phyloP scores from a whole-genome alignment of 2,888 invertebrate species.

The Bugula neritina region DNA sequence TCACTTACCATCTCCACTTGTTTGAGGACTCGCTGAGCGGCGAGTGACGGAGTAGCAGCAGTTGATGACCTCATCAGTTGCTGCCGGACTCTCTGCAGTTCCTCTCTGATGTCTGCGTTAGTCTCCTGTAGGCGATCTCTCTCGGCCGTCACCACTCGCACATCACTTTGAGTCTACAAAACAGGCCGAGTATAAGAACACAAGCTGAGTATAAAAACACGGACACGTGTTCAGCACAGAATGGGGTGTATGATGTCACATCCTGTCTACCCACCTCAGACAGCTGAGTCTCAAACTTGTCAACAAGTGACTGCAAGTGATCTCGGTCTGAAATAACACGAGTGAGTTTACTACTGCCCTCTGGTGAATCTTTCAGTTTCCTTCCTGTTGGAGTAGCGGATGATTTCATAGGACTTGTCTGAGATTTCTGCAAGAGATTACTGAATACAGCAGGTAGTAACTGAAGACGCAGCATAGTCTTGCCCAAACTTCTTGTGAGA shows the following conservation, averaged over 20 bases:
- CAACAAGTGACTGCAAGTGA: conserved; percentile 49
- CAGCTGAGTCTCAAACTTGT: conserved; percentile 54
- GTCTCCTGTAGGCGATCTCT: conserved; percentile 44
- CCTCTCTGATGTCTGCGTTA: conserved; percentile 40
- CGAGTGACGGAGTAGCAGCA: conserved; percentile 50
- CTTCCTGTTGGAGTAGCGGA: not conserved
- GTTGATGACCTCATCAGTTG: conserved; percentile 47
- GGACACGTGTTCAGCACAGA: too few species aligned
- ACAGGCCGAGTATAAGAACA: not conserved
- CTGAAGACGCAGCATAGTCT: too few species aligned
- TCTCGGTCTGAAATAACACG: conserved; percentile 41
- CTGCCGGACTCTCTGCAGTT: conserved; percentile 45
- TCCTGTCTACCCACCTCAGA: conserved; percentile 42
- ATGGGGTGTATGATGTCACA: too few species aligned
- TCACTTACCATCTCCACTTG: conserved; percentile 43
- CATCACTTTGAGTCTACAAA: conserved; percentile 51
- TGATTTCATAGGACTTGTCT: not conserved
- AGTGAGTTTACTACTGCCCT: not conserved
- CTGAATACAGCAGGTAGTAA: too few species aligned
- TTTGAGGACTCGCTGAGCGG: conserved; percentile 51
- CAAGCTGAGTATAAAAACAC: not conserved
- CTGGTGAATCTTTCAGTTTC: not conserved
- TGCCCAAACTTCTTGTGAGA: too few species aligned
- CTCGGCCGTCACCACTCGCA: conserved; percentile 51
- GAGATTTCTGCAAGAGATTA: not conserved